These are phyloP conservation scores for Aphelinus certus DNA, from an alignment of 1,140 invertebrate species.

Conservation along the genomic window DNA sequence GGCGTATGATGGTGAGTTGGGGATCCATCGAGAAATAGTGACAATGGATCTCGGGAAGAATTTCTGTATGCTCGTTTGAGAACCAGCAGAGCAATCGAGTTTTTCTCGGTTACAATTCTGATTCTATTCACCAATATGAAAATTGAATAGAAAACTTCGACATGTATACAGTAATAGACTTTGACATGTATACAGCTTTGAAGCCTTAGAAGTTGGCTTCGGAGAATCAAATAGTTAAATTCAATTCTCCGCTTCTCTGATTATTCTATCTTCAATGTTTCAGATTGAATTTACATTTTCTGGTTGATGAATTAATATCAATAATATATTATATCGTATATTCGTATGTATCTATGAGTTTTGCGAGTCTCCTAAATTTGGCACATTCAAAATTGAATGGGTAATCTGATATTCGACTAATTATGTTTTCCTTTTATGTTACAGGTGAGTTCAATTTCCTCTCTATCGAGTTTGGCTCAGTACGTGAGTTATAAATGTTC, in stretches of 20 bases:
- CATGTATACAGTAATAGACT: conserved; percentile 6
- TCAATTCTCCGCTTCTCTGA: neutral
- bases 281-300: no score
- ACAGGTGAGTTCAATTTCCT: conserved; percentile 24
- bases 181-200: neutral
- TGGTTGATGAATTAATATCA: neutral
- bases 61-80: neutral
- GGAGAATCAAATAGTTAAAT: neutral
- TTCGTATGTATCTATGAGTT: no score
- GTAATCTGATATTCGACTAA: neutral
- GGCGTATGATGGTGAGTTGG: no score
- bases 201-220: conserved; percentile 2
- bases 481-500: neutral
- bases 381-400: no score
- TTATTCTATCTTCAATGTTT: neutral
- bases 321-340: neutral
- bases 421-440: conserved; percentile 18
- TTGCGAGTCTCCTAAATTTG: no score
- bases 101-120: conserved; percentile 35
- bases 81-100: conserved; percentile 18
- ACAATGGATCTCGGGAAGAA: no score
- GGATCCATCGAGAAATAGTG: no score
- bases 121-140: neutral
- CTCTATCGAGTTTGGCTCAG: conserved; percentile 2
- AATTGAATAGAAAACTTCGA: conserved; percentile 14